Evolutionary conservation across 2,797 vertebrate genomes (phyloP).

Genomic region (Octomys mimax): DNA sequence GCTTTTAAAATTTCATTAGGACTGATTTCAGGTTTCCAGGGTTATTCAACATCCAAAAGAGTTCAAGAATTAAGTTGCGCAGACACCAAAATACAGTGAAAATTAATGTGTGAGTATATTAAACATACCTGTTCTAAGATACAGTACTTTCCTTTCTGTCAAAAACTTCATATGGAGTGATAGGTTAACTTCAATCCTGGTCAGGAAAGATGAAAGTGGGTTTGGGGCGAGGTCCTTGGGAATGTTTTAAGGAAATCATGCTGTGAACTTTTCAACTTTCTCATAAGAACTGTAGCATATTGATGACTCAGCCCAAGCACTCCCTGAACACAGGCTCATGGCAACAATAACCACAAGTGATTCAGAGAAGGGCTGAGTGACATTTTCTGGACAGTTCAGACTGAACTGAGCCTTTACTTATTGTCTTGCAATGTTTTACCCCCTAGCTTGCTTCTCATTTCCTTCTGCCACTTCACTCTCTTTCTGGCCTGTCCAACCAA

Average conservation of each 20-base stretch:
- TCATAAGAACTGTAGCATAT: background rate
- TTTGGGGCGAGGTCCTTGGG: background rate
- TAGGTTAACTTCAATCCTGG: background rate
- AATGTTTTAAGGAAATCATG: background rate
- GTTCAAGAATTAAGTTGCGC: background rate
- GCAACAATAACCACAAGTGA: background rate
- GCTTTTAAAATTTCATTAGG: constrained; percentile 53
- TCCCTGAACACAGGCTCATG: background rate
- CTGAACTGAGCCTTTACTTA: background rate
- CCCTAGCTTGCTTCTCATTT: background rate
- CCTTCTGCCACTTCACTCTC: background rate
- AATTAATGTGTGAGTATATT: background rate
- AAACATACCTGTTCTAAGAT: background rate
- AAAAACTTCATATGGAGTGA: background rate
- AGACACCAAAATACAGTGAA: background rate
- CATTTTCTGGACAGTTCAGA: background rate
- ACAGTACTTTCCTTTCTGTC: background rate
- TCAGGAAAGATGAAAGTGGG: background rate
- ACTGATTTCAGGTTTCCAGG: constrained; percentile 58
- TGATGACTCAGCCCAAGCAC: background rate
- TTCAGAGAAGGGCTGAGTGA: background rate
- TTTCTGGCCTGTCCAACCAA: background rate
- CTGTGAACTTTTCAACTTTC: background rate
- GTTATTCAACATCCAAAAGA: constrained; percentile 13
- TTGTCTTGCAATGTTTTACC: background rate